These are phyloP conservation scores for Euwallacea similis DNA, from an alignment of 1,140 invertebrate species.

Conservation along the genomic window DNA sequence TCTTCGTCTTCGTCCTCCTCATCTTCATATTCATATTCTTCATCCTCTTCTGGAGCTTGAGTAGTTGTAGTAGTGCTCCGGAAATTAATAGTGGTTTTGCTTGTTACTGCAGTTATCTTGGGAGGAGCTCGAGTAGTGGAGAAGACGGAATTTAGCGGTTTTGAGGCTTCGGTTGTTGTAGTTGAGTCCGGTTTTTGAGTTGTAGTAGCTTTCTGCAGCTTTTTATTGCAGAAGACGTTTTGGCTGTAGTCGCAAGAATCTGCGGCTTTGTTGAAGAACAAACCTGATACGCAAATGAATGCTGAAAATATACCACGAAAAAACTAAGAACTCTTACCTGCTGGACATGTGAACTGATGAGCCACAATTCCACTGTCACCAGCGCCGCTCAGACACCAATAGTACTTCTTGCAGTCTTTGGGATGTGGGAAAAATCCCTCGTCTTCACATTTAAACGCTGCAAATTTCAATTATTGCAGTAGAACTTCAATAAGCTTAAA, in stretches of 20 bases:
- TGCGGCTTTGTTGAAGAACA: slow-evolving; percentile 88
- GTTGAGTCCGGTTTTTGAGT: slow-evolving; percentile 52
- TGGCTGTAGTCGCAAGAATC: slow-evolving; percentile 90
- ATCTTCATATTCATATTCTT: slow-evolving; percentile 59
- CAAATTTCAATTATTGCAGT: slow-evolving; percentile 32
- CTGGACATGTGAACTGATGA: slow-evolving; percentile 91
- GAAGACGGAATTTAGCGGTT: slow-evolving; percentile 29
- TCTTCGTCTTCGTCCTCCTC: slow-evolving; percentile 59
- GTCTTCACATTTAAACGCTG: slow-evolving; percentile 88
- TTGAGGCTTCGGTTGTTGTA: slow-evolving; percentile 46
- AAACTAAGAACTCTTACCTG: slow-evolving; percentile 59
- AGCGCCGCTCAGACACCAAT: slow-evolving; percentile 89
- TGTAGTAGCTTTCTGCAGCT: slow-evolving; percentile 55
- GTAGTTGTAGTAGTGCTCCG: slow-evolving; percentile 47
- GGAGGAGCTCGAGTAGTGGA: slow-evolving; percentile 48
- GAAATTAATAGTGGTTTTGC: slow-evolving; percentile 49
- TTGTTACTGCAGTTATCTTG: slow-evolving; percentile 52
- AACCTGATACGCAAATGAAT: slow-evolving; percentile 56
- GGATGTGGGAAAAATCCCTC: slow-evolving; percentile 95
- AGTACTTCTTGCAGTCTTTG: slow-evolving; percentile 91
- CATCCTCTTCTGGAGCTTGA: slow-evolving; percentile 39
- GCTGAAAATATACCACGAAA: neutral
- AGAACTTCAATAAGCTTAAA: slow-evolving; percentile 22
- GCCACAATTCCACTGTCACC: slow-evolving; percentile 87
- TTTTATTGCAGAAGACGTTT: slow-evolving; percentile 78